Evolutionary conservation across 2,113 vertebrate species (phyloP).

Genomic region (Nyctereutes procyonoides): DNA sequence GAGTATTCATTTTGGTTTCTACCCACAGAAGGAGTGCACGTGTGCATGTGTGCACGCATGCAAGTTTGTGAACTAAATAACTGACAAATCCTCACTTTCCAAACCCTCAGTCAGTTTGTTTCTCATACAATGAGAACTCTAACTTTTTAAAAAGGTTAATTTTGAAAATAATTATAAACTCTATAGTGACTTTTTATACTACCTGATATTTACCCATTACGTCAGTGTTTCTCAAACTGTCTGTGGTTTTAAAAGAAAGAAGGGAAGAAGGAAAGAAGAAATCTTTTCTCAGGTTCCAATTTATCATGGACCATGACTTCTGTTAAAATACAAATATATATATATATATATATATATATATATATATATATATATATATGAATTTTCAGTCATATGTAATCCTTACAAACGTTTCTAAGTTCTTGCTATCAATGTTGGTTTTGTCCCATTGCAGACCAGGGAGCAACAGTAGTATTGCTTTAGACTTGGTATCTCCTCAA

Average conservation of each 20-base stretch:
- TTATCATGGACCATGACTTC: neutral
- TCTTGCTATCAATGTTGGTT: neutral
- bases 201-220: neutral
- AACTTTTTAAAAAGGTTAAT: neutral
- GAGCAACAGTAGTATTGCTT: neutral
- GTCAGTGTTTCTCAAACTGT: neutral
- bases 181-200: neutral
- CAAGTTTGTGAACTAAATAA: neutral
- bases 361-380: neutral
- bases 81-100: neutral
- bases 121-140: neutral
- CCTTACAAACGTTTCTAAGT: neutral
- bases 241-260: neutral
- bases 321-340: neutral
- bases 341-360: neutral
- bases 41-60: neutral
- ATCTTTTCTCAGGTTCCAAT: neutral
- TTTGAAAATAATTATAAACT: slow-evolving; percentile 55
- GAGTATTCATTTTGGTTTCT: slow-evolving; percentile 12
- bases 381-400: neutral
- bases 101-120: neutral
- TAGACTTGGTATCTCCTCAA: neutral
- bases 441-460: neutral
- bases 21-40: neutral
- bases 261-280: neutral